Evolutionary conservation across 2,888 invertebrate genomes (phyloP).

Genomic region (Hirudinaria manillensis): DNA sequence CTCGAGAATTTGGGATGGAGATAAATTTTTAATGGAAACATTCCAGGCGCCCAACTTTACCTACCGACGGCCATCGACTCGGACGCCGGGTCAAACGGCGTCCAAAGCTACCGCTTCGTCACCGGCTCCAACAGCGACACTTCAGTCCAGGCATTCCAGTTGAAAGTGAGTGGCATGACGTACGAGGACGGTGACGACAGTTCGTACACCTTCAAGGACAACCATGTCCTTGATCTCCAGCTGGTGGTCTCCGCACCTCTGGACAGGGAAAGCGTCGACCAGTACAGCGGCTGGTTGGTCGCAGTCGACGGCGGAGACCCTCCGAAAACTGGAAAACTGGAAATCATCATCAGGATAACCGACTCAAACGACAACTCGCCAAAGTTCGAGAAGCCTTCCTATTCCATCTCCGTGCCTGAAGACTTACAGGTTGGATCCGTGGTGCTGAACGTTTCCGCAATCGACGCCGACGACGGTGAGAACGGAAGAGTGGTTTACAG

Average conservation of each 20-base stretch:
- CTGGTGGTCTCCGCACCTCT: conserved; percentile 40
- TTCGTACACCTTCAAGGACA: background rate
- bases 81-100: conserved; percentile 9
- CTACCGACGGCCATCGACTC: conserved; percentile 23
- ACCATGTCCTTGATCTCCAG: conserved; percentile 27
- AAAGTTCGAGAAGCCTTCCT: conserved; percentile 32
- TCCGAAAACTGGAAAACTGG: conserved; percentile 27
- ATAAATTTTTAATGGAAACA: background rate
- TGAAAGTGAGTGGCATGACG: conserved; percentile 8
- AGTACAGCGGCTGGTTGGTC: conserved; percentile 31
- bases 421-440: conserved; percentile 30
- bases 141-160: background rate
- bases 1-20: too few relatives aligned
- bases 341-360: conserved; percentile 29
- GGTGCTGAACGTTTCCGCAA: conserved; percentile 35
- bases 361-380: conserved; percentile 38
- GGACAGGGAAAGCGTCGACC: conserved; percentile 42
- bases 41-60: conserved; percentile 21
- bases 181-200: conserved; percentile 6
- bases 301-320: conserved; percentile 35
- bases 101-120: conserved; percentile 20
- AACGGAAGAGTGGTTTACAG: conserved; percentile 35
- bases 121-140: background rate
- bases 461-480: conserved; percentile 34
- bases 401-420: conserved; percentile 31